Conservation (phyloP, 2,797 vertebrate species). For the Pseudochirops cupreus region DNA sequence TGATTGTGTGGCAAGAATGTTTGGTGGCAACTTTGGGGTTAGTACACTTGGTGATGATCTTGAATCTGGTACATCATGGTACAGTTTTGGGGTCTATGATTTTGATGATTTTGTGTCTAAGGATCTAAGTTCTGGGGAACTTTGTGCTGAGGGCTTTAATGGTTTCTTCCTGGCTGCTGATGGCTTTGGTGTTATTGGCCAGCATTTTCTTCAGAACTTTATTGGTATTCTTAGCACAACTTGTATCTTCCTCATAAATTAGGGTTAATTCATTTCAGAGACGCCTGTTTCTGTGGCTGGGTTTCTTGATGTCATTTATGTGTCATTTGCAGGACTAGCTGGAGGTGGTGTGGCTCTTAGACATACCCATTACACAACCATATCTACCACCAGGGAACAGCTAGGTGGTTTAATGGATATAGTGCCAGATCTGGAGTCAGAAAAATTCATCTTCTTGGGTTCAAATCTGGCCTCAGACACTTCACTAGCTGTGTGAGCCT, state of each 20-base stretch:
- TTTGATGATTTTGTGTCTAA: neutral
- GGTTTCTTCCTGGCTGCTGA: fast-evolving
- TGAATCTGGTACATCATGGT: neutral
- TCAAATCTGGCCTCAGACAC: too few species aligned
- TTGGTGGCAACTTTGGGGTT: neutral
- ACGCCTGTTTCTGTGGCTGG: neutral
- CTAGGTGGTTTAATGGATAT: neutral
- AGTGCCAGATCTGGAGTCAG: neutral
- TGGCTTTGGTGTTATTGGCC: neutral
- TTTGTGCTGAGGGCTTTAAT: neutral
- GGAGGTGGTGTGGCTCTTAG: neutral
- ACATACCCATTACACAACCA: neutral
- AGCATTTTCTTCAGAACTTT: neutral
- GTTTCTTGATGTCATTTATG: neutral
- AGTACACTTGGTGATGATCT: neutral
- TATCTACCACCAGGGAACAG: neutral
- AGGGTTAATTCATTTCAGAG: neutral
- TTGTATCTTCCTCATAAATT: neutral
- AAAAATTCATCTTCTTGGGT: too few species aligned
- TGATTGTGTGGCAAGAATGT: neutral
- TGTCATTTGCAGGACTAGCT: neutral
- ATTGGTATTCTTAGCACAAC: neutral
- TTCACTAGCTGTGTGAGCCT: neutral
- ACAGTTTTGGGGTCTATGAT: neutral
- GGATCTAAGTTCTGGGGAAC: neutral